Evolutionary conservation across 2,797 vertebrate genomes (phyloP).

Genomic region (Neopelma chrysocephalum): DNA sequence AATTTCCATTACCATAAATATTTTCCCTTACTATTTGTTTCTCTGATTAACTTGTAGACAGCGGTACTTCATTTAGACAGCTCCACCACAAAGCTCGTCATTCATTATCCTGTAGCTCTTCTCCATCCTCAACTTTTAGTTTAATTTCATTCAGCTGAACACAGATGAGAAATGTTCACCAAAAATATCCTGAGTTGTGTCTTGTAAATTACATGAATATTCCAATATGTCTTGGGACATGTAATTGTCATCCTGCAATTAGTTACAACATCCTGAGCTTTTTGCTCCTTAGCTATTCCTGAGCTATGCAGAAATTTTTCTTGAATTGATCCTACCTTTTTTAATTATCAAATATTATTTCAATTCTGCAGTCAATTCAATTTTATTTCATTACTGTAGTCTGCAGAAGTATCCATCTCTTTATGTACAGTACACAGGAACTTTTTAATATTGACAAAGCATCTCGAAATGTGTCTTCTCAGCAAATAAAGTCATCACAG

Average conservation of each 20-base stretch:
- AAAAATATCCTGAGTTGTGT: neutral
- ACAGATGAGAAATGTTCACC: neutral
- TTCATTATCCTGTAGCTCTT: neutral
- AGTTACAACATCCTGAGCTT: neutral
- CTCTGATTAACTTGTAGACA: neutral
- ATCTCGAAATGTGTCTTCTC: neutral
- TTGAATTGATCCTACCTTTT: neutral
- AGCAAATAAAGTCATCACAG: neutral
- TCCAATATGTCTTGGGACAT: neutral
- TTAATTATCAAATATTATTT: neutral
- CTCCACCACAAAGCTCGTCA: neutral
- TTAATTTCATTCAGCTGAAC: neutral
- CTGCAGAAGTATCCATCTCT: neutral
- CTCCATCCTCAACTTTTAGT: neutral
- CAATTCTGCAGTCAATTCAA: neutral
- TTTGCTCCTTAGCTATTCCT: neutral
- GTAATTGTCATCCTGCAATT: neutral
- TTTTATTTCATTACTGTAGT: neutral
- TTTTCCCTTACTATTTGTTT: neutral
- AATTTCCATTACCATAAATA: neutral
- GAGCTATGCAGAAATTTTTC: neutral
- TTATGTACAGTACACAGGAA: neutral
- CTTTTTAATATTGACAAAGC: neutral
- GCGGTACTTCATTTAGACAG: neutral
- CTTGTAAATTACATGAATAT: neutral